Evolutionary conservation across 2,113 vertebrate species (phyloP).

Genomic region (Amblyopsis rosae): DNA sequence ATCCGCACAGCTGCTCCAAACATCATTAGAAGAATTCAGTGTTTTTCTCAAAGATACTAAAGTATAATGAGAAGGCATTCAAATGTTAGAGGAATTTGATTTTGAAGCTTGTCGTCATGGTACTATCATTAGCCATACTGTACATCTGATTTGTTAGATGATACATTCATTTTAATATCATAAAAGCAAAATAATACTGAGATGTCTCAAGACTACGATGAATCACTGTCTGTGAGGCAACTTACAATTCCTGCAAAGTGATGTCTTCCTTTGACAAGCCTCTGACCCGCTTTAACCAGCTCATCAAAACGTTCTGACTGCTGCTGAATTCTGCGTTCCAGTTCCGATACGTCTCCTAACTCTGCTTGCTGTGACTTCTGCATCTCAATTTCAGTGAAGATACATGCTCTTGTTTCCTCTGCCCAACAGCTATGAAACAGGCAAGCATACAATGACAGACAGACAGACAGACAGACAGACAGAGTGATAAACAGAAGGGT

Average conservation of each 20-base stretch:
- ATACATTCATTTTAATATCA: too few species aligned
- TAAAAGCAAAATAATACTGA: background rate
- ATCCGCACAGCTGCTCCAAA: too few species aligned
- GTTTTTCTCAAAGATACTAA: too few species aligned
- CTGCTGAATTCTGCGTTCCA: constrained; percentile 70
- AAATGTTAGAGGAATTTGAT: too few species aligned
- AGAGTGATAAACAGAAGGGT: too few species aligned
- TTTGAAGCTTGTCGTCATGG: too few species aligned
- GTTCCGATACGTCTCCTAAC: constrained; percentile 47
- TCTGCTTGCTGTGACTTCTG: background rate
- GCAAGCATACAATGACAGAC: background rate
- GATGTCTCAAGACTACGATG: background rate
- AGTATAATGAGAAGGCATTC: too few species aligned
- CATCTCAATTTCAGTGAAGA: constrained; percentile 65
- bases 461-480: background rate
- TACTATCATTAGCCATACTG: too few species aligned
- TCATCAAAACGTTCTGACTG: constrained; percentile 73
- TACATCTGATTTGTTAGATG: too few species aligned
- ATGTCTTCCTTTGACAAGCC: constrained; percentile 69
- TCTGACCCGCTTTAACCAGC: constrained; percentile 63
- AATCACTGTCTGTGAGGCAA: background rate
- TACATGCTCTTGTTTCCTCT: constrained; percentile 67
- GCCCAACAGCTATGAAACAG: constrained; percentile 72
- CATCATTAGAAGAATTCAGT: too few species aligned
- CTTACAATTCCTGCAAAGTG: constrained; percentile 70